These are phyloP conservation scores for Penaeus indicus DNA, from an alignment of 1,140 invertebrate species.

Conservation along the genomic window DNA sequence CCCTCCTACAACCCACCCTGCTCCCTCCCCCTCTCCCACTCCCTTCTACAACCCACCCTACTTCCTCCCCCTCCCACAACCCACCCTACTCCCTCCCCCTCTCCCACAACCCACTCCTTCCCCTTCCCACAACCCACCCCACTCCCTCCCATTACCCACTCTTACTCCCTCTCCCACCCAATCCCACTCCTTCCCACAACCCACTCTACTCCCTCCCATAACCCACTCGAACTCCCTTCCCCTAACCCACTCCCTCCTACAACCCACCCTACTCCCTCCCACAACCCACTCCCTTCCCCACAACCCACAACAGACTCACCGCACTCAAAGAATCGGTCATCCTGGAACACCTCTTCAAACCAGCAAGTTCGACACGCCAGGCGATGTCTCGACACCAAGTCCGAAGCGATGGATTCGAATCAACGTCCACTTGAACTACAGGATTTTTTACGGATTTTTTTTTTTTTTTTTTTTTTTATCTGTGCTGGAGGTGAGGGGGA, in stretches of 20 bases:
- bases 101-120: neutral
- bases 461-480: neutral
- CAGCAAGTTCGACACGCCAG: neutral
- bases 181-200: too few relatives aligned
- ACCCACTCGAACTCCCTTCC: too few relatives aligned
- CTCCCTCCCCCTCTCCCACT: neutral
- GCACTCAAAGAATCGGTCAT: neutral
- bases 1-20: neutral
- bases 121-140: neutral
- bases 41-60: neutral
- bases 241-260: neutral
- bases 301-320: neutral
- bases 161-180: neutral
- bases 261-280: neutral
- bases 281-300: too few relatives aligned
- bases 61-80: neutral
- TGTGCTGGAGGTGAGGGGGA: neutral
- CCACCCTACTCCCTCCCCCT: neutral
- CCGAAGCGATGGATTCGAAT: slow-evolving; percentile 4
- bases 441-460: neutral
- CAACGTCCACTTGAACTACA: neutral
- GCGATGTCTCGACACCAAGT: neutral
- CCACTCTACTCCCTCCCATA: too few relatives aligned
- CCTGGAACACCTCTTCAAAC: neutral
- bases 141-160: too few relatives aligned